These are phyloP conservation scores for Pygathrix nemaeus DNA, from an alignment of 2,113 vertebrate genomes.

Conservation along the genomic window DNA sequence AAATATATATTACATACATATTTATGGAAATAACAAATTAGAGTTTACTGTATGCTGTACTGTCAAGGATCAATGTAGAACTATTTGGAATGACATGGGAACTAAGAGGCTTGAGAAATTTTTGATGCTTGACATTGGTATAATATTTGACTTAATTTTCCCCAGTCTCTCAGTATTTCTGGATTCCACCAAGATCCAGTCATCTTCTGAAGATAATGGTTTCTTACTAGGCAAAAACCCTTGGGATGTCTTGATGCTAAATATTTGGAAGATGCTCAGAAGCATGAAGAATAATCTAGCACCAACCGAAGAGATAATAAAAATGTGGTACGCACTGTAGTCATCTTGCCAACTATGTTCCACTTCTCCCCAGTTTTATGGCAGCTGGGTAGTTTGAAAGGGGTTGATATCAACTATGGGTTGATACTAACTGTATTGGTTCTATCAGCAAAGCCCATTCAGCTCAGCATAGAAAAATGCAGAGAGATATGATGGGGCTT, in stretches of 20 bases:
- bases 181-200: background rate
- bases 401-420: background rate
- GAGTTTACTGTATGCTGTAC: background rate
- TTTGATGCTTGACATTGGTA: background rate
- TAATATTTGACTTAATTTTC: background rate
- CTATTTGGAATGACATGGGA: background rate
- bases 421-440: background rate
- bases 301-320: background rate
- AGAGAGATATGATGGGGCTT: background rate
- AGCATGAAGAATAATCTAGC: background rate
- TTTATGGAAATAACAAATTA: background rate
- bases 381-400: background rate
- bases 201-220: background rate
- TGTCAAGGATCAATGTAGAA: background rate
- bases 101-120: background rate
- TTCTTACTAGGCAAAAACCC: background rate
- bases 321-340: rapidly evolving
- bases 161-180: background rate
- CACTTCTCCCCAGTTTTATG: background rate
- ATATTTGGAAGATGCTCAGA: background rate
- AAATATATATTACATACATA: background rate
- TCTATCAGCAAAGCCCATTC: background rate
- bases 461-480: background rate
- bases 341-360: background rate
- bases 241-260: background rate